Percentiles rank a stretch among this genome's conserved stretches.
Evolutionary conservation across 2,888 invertebrate species (phyloP).

Genomic region (Linhomoeus sp.): DNA sequence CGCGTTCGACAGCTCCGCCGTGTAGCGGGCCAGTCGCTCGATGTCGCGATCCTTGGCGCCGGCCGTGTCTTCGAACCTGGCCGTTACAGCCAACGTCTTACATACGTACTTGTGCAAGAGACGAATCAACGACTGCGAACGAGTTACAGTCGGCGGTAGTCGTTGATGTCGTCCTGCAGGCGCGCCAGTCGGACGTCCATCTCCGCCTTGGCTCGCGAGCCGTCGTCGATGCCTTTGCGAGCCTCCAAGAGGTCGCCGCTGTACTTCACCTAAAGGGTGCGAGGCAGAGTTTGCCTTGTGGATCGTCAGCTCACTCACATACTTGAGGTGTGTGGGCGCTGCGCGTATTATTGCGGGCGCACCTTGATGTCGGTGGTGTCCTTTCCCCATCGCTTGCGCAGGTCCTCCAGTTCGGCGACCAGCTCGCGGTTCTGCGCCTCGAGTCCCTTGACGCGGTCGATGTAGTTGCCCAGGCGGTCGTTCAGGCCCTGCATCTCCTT

Average conservation of each 20-base stretch:
- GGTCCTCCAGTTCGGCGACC: slow-evolving; percentile 24
- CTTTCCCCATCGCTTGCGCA: slow-evolving; percentile 26
- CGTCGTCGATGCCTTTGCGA: slow-evolving; percentile 33
- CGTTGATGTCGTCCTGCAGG: slow-evolving; percentile 32
- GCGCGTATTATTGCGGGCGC: background rate
- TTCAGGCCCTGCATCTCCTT: slow-evolving; percentile 34
- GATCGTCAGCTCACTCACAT: background rate
- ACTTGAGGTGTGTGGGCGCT: background rate
- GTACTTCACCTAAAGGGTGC: slow-evolving; percentile 24
- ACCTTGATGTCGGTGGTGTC: slow-evolving; percentile 26
- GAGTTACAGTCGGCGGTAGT: slow-evolving; percentile 21
- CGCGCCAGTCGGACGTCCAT: slow-evolving; percentile 32
- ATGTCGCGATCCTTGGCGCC: slow-evolving; percentile 20
- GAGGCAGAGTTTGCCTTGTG: background rate
- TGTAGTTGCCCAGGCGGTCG: slow-evolving; percentile 36
- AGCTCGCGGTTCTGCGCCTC: slow-evolving; percentile 26
- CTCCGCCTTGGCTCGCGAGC: slow-evolving; percentile 33
- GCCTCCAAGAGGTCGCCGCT: slow-evolving; percentile 34
- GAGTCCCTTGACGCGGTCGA: slow-evolving; percentile 31
- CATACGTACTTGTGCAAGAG: background rate
- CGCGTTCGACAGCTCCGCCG: slow-evolving; percentile 21
- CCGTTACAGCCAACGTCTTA: no score
- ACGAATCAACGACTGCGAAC: background rate
- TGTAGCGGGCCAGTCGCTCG: slow-evolving; percentile 23
- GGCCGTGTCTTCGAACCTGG: slow-evolving; percentile 22